phyloP scores from a whole-genome alignment of 2,797 vertebrate genomes.

The Acrossocheilus wenchowensis region DNA sequence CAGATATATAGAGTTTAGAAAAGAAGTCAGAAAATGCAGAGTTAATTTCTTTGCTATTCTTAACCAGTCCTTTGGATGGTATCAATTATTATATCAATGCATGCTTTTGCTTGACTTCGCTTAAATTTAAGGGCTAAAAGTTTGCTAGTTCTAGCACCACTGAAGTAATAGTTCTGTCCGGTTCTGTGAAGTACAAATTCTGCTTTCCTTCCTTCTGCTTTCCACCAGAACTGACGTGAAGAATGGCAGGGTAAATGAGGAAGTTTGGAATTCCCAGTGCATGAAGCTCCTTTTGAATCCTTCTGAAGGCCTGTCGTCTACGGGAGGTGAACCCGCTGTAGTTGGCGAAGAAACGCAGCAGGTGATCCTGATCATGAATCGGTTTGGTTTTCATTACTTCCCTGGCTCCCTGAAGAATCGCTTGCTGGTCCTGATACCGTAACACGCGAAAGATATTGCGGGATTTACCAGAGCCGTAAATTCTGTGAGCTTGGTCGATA shows the following conservation, averaged over 20 bases:
- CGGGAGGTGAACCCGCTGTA: neutral
- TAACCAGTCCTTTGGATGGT: neutral
- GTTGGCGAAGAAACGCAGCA: neutral
- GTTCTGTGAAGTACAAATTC: neutral
- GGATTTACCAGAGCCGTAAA: neutral
- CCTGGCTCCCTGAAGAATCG: constrained; percentile 5
- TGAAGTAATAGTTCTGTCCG: neutral
- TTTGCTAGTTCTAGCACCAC: neutral
- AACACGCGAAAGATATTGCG: too few species aligned
- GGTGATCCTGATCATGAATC: neutral
- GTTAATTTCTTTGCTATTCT: neutral
- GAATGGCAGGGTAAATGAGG: constrained; percentile 8
- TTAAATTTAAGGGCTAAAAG: neutral
- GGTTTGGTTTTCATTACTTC: neutral
- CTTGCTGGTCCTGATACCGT: constrained; percentile 4
- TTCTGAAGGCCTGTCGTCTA: neutral
- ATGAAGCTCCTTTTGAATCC: neutral
- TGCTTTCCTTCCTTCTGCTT: neutral
- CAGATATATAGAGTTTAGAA: neutral
- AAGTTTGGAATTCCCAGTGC: neutral
- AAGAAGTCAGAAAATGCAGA: neutral
- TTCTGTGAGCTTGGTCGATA: neutral
- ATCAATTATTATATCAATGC: neutral
- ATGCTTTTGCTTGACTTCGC: neutral
- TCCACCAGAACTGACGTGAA: neutral